These are phyloP conservation scores for Catonia carolina DNA, from an alignment of 2,888 invertebrate species.

Conservation along the genomic window DNA sequence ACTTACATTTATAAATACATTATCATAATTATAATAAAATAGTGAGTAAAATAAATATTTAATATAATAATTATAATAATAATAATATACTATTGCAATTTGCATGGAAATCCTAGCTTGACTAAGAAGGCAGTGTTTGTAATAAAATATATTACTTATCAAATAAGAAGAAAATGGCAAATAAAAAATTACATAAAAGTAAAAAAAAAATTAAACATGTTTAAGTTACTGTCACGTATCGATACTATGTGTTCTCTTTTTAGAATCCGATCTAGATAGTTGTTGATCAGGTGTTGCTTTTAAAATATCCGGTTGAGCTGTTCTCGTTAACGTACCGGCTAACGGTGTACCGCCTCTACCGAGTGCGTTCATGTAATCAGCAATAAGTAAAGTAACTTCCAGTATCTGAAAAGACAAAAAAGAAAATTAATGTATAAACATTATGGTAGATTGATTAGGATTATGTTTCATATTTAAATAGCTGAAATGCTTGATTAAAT, in stretches of 20 bases:
- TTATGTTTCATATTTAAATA: too few relatives aligned
- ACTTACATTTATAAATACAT: background rate
- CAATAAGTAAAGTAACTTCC: conserved; percentile 83
- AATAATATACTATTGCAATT: too few relatives aligned
- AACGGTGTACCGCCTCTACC: conserved; percentile 37
- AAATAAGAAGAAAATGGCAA: too few relatives aligned
- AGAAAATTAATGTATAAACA: too few relatives aligned
- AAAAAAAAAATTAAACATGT: background rate
- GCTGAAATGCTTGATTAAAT: too few relatives aligned
- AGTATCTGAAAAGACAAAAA: conserved; percentile 55
- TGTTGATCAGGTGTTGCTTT: conserved; percentile 83
- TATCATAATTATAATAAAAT: background rate
- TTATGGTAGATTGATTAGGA: too few relatives aligned
- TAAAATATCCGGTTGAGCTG: conserved; percentile 77
- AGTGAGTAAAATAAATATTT: too few relatives aligned
- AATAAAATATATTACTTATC: too few relatives aligned
- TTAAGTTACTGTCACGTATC: conserved; percentile 23
- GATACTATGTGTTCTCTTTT: conserved; percentile 36
- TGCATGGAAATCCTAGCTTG: too few relatives aligned
- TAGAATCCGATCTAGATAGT: conserved; percentile 48
- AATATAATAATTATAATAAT: too few relatives aligned
- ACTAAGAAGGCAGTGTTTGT: too few relatives aligned
- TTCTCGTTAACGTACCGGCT: conserved; percentile 64
- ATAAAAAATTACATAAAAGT: too few relatives aligned
- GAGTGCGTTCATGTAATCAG: conserved; percentile 89